phyloP scores from a whole-genome alignment of 1,140 invertebrate species.

The Probaryconus sp. region DNA sequence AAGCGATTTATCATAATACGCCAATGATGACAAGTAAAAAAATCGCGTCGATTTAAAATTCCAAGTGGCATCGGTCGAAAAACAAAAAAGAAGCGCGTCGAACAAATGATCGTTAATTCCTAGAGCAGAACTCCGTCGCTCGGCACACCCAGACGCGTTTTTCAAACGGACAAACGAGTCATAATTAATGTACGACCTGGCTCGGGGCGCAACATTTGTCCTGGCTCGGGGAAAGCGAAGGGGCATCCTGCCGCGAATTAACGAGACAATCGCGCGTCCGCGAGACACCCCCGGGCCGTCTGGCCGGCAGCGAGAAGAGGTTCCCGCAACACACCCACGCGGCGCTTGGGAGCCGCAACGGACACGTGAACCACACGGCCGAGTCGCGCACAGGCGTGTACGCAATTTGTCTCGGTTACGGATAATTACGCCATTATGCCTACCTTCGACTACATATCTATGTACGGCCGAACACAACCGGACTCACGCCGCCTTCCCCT shows the following conservation, averaged over 20 bases:
- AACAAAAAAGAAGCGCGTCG: no score
- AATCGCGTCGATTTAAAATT: no score
- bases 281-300: constrained; percentile 44
- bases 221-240: constrained; percentile 42
- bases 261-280: constrained; percentile 68
- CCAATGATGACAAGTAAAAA: no score
- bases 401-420: constrained; percentile 74
- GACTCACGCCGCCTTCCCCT: constrained; percentile 38
- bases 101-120: constrained; percentile 2
- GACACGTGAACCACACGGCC: constrained; percentile 60
- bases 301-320: constrained; percentile 42
- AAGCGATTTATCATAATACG: no score
- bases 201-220: constrained; percentile 37
- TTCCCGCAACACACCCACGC: constrained; percentile 65
- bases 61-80: no score
- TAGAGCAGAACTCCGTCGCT: background rate
- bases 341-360: constrained; percentile 53
- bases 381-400: constrained; percentile 72
- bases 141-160: constrained; percentile 1
- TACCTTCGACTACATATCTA: constrained; percentile 53
- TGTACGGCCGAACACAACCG: constrained; percentile 15
- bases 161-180: constrained; percentile 23
- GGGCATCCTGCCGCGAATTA: constrained; percentile 67
- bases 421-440: constrained; percentile 75
- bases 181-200: constrained; percentile 45